Evolutionary conservation across 2,113 vertebrate species (phyloP).

Genomic region (Paraplagusia blochii): DNA sequence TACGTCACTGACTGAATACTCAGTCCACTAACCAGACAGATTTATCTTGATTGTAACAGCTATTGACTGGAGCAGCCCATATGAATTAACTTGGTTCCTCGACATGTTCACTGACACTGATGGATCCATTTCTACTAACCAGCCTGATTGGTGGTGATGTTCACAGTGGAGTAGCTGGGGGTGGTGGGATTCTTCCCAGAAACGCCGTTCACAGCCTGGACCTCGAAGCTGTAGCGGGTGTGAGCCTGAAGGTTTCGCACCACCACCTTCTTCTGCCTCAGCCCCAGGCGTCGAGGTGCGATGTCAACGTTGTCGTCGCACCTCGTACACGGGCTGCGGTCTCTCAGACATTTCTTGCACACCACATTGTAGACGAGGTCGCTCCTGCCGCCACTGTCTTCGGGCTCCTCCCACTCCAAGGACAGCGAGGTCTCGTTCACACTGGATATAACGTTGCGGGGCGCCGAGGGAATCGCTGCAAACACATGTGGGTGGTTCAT

Average conservation of each 20-base stretch:
- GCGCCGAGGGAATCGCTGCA: constrained; percentile 86
- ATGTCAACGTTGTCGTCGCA: constrained; percentile 98
- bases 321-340: constrained; percentile 83
- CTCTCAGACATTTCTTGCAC: constrained; percentile 94
- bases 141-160: constrained; percentile 99
- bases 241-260: constrained; percentile 96
- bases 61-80: constrained; percentile 56
- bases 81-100: constrained; percentile 45
- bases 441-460: constrained; percentile 91
- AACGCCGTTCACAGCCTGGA: constrained; percentile 95
- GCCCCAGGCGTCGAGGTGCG: constrained; percentile 88
- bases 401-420: constrained; percentile 93
- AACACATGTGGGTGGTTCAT: constrained; percentile 23
- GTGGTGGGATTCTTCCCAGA: constrained; percentile 86
- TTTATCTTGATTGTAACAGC: constrained; percentile 48
- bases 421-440: constrained; percentile 95
- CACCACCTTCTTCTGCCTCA: constrained; percentile 85
- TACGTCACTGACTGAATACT: constrained; percentile 47
- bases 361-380: constrained; percentile 96
- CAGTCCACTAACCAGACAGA: constrained; percentile 36
- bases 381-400: constrained; percentile 84
- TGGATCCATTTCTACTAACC: constrained; percentile 76
- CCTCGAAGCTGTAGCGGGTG: constrained; percentile 96
- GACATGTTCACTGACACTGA: constrained; percentile 25
- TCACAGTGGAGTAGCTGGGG: constrained; percentile 89